phyloP scores from a whole-genome alignment of 2,797 vertebrate species.

The Etheostoma perlongum region DNA sequence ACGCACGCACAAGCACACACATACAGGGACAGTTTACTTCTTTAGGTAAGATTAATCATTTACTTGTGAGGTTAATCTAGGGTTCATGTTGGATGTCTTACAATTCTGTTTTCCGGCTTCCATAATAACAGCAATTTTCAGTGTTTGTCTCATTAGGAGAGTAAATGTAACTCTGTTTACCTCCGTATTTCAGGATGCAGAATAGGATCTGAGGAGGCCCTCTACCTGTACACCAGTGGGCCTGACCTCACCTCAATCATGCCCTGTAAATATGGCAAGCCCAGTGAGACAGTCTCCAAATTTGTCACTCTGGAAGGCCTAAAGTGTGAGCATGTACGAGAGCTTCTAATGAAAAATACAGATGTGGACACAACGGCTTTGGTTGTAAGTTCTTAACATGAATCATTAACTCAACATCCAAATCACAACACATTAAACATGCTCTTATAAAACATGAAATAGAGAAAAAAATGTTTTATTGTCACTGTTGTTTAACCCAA shows the following conservation, averaged over 20 bases:
- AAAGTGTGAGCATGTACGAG: conserved; percentile 89
- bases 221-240: conserved; percentile 93
- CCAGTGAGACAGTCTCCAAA: conserved; percentile 87
- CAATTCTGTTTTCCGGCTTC: not conserved
- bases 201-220: conserved; percentile 92
- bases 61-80: not conserved
- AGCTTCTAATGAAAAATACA: conserved; percentile 91
- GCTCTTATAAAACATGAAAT: not conserved
- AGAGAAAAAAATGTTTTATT: conserved; percentile 6
- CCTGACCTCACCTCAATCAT: conserved; percentile 95
- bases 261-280: conserved; percentile 96
- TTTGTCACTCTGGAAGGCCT: conserved; percentile 92
- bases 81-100: not conserved
- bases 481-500: conserved; percentile 9
- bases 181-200: conserved; percentile 87
- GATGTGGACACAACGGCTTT: conserved; percentile 90
- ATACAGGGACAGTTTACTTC: too few relatives aligned
- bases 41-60: conserved; percentile 16
- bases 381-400: conserved; percentile 84
- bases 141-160: conserved; percentile 6
- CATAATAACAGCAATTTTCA: not conserved
- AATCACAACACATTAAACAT: conserved; percentile 12
- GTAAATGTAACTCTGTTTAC: not conserved
- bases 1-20: too few relatives aligned
- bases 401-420: not conserved